phyloP scores from a whole-genome alignment of 2,888 invertebrate genomes.

The Rhamnusium bicolor region DNA sequence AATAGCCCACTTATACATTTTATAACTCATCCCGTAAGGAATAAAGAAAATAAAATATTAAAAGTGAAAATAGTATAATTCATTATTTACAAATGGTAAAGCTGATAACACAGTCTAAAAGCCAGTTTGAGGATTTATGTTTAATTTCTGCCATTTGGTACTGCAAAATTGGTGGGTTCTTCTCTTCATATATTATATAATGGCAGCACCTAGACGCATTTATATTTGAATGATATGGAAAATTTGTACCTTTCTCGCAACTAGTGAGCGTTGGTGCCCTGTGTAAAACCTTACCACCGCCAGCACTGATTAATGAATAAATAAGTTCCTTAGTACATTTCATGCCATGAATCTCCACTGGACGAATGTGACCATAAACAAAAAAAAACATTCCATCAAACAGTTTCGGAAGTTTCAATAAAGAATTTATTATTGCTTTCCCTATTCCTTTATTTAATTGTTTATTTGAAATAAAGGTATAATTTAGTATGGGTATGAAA shows the following conservation, averaged over 20 bases:
- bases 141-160: constrained; percentile 61
- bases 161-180: constrained; percentile 53
- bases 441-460: constrained; percentile 53
- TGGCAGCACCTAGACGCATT: constrained; percentile 53
- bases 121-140: constrained; percentile 62
- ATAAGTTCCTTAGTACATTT: constrained; percentile 57
- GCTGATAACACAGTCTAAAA: constrained; percentile 61
- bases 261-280: constrained; percentile 60
- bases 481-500: constrained; percentile 50
- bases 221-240: constrained; percentile 53
- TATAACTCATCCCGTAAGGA: no score
- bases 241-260: constrained; percentile 42
- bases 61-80: no score
- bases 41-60: no score
- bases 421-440: constrained; percentile 57
- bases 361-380: constrained; percentile 51
- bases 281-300: constrained; percentile 59
- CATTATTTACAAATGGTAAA: constrained; percentile 46
- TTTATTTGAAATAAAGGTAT: constrained; percentile 47
- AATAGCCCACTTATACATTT: no score
- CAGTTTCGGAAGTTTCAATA: constrained; percentile 61
- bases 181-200: constrained; percentile 62
- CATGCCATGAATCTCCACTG: constrained; percentile 49
- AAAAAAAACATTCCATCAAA: constrained; percentile 64
- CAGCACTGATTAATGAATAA: constrained; percentile 54